Conservation (phyloP, 2,113 vertebrate genomes). For the Dascyllus trimaculatus region DNA sequence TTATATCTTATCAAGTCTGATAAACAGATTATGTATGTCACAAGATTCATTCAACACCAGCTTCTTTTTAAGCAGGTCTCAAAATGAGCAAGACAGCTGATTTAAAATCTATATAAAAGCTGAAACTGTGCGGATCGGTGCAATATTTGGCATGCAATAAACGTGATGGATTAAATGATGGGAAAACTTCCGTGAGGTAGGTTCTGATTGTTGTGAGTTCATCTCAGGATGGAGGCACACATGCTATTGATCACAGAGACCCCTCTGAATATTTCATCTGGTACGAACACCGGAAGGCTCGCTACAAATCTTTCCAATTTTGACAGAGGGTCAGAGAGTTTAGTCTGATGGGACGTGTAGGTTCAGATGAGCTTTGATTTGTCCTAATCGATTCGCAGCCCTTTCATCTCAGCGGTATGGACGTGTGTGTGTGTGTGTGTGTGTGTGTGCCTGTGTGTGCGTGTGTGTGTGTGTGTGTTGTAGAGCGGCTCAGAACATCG, state of each 20-base stretch:
- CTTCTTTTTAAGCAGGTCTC: neutral
- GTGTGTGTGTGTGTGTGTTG: conserved; percentile 34
- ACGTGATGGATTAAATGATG: neutral
- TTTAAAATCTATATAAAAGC: neutral
- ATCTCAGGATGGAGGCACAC: conserved; percentile 37
- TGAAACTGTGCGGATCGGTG: neutral
- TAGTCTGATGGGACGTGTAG: conserved; percentile 75
- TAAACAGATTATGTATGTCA: neutral
- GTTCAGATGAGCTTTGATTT: conserved; percentile 78
- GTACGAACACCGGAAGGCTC: conserved; percentile 70
- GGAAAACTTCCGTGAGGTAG: neutral
- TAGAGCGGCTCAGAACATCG: conserved; percentile 48
- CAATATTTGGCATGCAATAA: neutral
- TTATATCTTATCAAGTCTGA: neutral
- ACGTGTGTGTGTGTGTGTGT: neutral
- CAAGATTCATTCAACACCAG: neutral
- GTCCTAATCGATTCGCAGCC: conserved; percentile 74
- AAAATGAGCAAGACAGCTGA: neutral
- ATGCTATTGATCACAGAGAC: conserved; percentile 68
- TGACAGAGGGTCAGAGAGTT: conserved; percentile 70
- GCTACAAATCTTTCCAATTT: conserved; percentile 78
- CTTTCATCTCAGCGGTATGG: conserved; percentile 75
- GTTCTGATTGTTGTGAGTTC: conserved; percentile 32
- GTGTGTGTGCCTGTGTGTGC: conserved; percentile 1
- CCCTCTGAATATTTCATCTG: conserved; percentile 77